Conservation (phyloP, 2,113 vertebrate genomes). For the Tetrao urogallus region DNA sequence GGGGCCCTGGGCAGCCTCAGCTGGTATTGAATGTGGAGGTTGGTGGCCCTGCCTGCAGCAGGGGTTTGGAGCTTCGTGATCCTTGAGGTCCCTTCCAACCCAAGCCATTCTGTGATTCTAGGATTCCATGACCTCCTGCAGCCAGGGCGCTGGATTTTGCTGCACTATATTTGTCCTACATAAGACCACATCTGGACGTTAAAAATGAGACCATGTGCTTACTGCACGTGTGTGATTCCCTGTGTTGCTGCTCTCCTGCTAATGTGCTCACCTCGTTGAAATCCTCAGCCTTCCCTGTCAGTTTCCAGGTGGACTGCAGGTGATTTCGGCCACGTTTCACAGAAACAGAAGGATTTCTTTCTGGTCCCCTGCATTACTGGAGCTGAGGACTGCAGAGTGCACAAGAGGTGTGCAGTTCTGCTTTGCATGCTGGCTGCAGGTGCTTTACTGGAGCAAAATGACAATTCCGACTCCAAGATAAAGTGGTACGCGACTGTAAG, state of each 20-base stretch:
- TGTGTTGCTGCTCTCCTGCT: not conserved
- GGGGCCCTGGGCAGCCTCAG: too few relatives aligned
- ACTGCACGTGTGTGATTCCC: not conserved
- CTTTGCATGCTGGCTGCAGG: too few relatives aligned
- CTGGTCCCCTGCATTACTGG: not conserved
- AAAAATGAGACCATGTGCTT: not conserved
- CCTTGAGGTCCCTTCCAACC: too few relatives aligned
- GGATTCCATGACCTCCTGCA: not conserved
- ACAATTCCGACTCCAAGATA: not conserved
- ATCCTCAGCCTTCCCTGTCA: not conserved
- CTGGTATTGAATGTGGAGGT: too few relatives aligned
- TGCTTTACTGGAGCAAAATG: not conserved
- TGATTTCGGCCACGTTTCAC: not conserved
- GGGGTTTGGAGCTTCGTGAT: too few relatives aligned
- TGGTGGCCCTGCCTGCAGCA: too few relatives aligned
- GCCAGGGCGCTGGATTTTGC: not conserved
- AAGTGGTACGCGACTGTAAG: not conserved
- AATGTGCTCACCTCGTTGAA: not conserved
- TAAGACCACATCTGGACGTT: not conserved
- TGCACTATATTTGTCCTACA: not conserved
- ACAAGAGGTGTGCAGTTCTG: not conserved
- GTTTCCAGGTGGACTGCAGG: not conserved
- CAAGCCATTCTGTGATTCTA: too few relatives aligned
- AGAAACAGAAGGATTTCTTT: not conserved
- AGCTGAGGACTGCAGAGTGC: rapidly evolving